A percentile compares a stretch with the other conserved stretches of the same genome.
Evolutionary conservation across 2,113 vertebrate genomes (phyloP).

Genomic region (Alces alces): DNA sequence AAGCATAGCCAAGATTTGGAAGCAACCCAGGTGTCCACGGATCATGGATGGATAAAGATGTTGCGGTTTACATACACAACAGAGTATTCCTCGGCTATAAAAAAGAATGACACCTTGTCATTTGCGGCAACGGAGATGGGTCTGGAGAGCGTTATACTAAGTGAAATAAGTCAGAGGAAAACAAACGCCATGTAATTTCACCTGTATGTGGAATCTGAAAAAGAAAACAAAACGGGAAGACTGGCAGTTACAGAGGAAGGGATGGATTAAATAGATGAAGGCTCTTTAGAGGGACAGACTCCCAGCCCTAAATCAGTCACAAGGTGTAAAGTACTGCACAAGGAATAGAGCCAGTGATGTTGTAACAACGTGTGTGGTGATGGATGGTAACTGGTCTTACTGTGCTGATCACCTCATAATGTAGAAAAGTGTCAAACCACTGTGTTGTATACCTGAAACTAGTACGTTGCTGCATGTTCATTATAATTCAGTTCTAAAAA

Average conservation of each 20-base stretch:
- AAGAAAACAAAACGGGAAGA: not conserved
- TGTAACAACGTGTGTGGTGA: too few species aligned
- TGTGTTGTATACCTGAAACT: not conserved
- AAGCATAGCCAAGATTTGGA: not conserved
- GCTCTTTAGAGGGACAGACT: not conserved
- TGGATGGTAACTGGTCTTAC: not conserved
- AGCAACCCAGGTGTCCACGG: not conserved
- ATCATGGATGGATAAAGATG: not conserved
- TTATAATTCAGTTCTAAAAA: too few species aligned
- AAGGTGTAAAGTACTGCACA: not conserved
- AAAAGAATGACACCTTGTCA: not conserved
- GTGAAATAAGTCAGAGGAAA: not conserved
- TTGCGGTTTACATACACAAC: not conserved
- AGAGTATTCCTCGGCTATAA: not conserved
- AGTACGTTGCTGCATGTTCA: not conserved
- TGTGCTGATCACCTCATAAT: not conserved
- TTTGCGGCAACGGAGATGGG: not conserved
- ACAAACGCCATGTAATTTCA: not conserved
- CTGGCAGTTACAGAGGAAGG: not conserved
- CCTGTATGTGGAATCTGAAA: not conserved
- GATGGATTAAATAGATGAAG: not conserved
- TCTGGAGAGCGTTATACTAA: not conserved
- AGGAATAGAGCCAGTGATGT: not conserved
- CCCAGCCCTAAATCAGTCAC: not conserved
- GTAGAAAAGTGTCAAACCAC: not conserved